phyloP scores from a whole-genome alignment of 2,113 vertebrate genomes.

The Sciurus niger region DNA sequence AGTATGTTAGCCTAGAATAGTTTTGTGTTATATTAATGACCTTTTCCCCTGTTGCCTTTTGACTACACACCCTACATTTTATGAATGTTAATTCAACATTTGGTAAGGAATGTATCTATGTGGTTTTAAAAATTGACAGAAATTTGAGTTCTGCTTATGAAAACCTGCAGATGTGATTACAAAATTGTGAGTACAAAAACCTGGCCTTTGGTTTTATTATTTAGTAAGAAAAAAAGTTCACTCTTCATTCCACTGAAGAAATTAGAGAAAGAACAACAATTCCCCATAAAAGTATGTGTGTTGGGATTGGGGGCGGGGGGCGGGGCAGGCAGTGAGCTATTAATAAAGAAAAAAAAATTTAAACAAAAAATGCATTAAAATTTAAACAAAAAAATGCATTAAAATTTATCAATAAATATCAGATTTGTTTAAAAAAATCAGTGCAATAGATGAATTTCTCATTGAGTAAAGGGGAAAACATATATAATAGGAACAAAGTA shows the following conservation, averaged over 20 bases:
- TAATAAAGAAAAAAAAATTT: background rate
- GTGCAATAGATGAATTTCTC: background rate
- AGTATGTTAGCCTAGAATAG: background rate
- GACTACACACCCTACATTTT: background rate
- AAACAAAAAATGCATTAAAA: background rate
- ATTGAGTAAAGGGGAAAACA: background rate
- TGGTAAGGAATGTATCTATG: background rate
- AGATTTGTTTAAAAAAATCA: background rate
- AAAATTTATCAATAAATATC: background rate
- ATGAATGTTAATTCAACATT: background rate
- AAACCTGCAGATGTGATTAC: background rate
- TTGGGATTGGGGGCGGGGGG: too few relatives aligned
- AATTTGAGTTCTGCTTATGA: background rate
- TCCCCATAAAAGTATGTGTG: background rate
- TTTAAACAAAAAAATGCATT: background rate
- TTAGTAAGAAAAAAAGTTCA: background rate
- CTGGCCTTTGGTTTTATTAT: background rate
- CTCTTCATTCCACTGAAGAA: background rate
- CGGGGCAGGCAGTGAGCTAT: background rate
- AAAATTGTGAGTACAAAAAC: background rate
- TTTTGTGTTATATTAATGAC: background rate
- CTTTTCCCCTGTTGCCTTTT: background rate
- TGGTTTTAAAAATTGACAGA: background rate
- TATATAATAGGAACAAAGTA: background rate
- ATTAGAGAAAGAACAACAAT: background rate